Conservation (phyloP, 1,140 invertebrate species). For the Cyclargus thomasi region DNA sequence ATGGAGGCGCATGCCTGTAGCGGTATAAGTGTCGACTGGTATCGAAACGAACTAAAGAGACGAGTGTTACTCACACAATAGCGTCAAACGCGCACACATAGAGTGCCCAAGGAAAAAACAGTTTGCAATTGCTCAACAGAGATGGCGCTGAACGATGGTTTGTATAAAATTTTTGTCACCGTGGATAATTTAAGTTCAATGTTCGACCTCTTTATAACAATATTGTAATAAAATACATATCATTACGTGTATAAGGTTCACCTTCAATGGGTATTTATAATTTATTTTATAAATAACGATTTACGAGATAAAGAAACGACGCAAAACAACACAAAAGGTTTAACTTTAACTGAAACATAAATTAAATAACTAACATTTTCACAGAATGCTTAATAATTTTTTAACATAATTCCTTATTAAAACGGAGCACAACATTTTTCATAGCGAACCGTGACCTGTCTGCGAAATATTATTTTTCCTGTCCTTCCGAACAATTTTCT, state of each 20-base stretch:
- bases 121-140: not conserved
- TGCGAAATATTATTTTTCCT: not conserved
- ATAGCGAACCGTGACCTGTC: not conserved
- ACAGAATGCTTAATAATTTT: not conserved
- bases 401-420: not conserved
- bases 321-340: not conserved
- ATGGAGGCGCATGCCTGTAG: conserved; percentile 73
- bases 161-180: no score
- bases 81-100: conserved; percentile 24
- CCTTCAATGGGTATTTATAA: no score
- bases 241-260: no score
- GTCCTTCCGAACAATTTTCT: not conserved
- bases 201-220: no score
- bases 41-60: conserved; percentile 21
- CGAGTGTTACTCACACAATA: conserved; percentile 24
- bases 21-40: conserved; percentile 41
- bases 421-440: not conserved
- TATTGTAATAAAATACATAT: no score
- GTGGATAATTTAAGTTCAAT: no score
- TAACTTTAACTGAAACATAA: not conserved
- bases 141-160: no score
- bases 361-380: not conserved
- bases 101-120: not conserved
- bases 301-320: not conserved
- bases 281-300: not conserved